Percentiles rank a stretch among this genome's conserved stretches.
Conservation (phyloP, 2,888 invertebrate genomes). For the Chymomyza fuscimana region DNA sequence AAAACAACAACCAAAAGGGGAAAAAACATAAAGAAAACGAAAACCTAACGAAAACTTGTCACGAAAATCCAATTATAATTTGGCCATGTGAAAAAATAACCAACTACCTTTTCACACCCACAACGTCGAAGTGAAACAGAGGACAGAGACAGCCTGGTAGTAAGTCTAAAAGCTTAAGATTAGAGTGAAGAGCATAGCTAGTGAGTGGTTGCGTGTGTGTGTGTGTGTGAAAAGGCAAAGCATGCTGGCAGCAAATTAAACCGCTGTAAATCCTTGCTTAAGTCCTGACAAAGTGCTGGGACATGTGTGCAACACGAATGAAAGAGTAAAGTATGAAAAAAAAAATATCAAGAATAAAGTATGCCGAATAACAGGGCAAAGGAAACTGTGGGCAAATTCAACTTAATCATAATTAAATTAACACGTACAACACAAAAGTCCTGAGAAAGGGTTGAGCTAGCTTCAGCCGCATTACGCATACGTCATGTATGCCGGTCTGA, state of each 20-base stretch:
- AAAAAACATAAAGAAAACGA: slow-evolving; percentile 4
- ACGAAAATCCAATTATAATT: slow-evolving; percentile 56
- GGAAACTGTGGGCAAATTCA: slow-evolving; percentile 33
- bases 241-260: slow-evolving; percentile 49
- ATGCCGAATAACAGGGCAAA: background rate
- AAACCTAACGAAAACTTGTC: slow-evolving; percentile 32
- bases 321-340: slow-evolving; percentile 14
- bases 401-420: slow-evolving; percentile 56
- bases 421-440: slow-evolving; percentile 29
- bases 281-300: slow-evolving; percentile 45
- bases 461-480: slow-evolving; percentile 8
- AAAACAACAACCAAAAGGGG: slow-evolving; percentile 5
- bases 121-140: background rate
- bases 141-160: background rate
- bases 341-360: slow-evolving; percentile 2
- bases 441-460: background rate
- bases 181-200: slow-evolving; percentile 3
- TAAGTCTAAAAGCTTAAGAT: background rate
- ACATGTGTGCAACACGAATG: slow-evolving; percentile 33
- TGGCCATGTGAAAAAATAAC: slow-evolving; percentile 13
- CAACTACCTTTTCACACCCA: slow-evolving; percentile 12
- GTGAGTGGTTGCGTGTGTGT: background rate
- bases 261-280: slow-evolving; percentile 45
- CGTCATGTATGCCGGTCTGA: slow-evolving; percentile 12
- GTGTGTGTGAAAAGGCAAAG: slow-evolving; percentile 26